Conservation (phyloP, 1,140 invertebrate species). For the Aphaenogaster floridana region DNA sequence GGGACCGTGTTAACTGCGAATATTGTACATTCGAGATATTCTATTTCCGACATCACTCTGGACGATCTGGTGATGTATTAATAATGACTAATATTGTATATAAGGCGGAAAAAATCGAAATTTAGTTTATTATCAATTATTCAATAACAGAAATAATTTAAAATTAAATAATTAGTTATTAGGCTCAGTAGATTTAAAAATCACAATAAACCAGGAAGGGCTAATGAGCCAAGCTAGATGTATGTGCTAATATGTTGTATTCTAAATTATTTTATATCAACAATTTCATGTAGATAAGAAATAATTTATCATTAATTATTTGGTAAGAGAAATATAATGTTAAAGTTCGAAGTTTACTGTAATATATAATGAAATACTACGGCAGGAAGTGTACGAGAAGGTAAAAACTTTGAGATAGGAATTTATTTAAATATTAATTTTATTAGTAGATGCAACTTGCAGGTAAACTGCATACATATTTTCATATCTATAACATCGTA, state of each 20-base stretch:
- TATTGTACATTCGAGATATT: constrained; percentile 36
- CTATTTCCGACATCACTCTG: constrained; percentile 12
- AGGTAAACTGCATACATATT: neutral
- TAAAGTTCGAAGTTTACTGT: neutral
- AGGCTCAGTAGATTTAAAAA: no score
- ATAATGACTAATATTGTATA: neutral
- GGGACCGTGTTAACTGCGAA: constrained; percentile 53
- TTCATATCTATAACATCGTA: neutral
- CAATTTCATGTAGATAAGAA: no score
- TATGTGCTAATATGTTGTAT: no score
- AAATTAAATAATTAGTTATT: neutral
- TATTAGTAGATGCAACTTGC: neutral
- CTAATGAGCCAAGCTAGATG: no score
- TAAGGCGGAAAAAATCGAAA: neutral
- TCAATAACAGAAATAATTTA: neutral
- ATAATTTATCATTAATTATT: constrained; percentile 15
- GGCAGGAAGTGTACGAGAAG: neutral
- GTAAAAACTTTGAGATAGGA: neutral
- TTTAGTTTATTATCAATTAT: neutral
- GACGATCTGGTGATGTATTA: constrained; percentile 1
- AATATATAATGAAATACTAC: neutral
- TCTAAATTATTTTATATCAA: no score
- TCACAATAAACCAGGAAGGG: no score
- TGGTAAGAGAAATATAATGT: neutral
- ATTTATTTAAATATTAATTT: neutral